Conservation (phyloP, 92 coral and sea anemone genomes). For the Chrysogorgia sp. region DNA sequence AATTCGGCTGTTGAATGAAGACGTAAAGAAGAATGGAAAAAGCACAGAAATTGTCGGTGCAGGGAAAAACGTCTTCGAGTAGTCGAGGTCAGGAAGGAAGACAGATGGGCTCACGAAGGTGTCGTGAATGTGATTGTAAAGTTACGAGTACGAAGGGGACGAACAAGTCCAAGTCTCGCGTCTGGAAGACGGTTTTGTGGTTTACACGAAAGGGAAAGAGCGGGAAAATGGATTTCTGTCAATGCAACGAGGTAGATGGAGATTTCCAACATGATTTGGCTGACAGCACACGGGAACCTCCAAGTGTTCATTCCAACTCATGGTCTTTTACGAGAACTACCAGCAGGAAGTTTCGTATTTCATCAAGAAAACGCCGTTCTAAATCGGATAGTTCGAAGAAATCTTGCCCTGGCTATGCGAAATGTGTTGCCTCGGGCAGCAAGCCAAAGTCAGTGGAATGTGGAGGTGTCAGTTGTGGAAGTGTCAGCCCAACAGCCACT, state of each 20-base stretch:
- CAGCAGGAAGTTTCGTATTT: conserved; percentile 35
- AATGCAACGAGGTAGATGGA: background rate
- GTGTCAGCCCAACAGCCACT: conserved; percentile 72
- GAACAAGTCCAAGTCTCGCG: conserved; percentile 57
- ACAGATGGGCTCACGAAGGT: conserved; percentile 17
- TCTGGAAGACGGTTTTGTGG: conserved; percentile 95
- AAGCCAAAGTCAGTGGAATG: background rate
- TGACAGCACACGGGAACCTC: background rate
- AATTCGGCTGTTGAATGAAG: background rate
- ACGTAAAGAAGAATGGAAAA: conserved; percentile 2
- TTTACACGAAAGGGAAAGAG: conserved; percentile 75
- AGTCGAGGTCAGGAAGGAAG: background rate
- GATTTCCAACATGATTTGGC: background rate
- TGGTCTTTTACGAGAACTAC: conserved; percentile 35
- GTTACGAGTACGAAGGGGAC: conserved; percentile 60
- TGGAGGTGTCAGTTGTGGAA: background rate
- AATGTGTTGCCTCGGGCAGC: background rate
- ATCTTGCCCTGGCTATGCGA: background rate
- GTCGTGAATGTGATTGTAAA: conserved; percentile 24
- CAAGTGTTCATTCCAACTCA: conserved; percentile 26
- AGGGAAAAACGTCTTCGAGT: background rate
- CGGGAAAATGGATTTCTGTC: conserved; percentile 63
- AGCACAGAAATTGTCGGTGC: background rate
- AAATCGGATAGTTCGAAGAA: conserved; percentile 10
- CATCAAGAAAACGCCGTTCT: conserved; percentile 17